phyloP scores from a whole-genome alignment of 2,797 vertebrate genomes.

The Pseudopleuronectes americanus region DNA sequence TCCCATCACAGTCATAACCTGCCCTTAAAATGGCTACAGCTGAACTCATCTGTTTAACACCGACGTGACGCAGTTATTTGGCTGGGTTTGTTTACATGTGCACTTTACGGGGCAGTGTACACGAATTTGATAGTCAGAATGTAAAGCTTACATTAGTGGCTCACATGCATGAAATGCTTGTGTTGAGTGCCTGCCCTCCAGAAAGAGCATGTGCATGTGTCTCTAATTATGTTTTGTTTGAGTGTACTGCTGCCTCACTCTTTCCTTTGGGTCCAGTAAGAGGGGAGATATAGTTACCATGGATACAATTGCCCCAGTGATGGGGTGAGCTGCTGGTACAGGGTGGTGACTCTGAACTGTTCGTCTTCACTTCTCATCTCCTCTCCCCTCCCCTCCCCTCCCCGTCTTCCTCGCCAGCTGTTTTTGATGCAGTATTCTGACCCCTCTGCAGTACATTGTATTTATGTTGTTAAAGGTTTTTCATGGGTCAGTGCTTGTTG shows the following conservation, averaged over 20 bases:
- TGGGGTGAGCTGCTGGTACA: constrained; percentile 7
- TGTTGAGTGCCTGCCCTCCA: constrained; percentile 55
- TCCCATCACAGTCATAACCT: constrained; percentile 38
- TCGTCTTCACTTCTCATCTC: neutral
- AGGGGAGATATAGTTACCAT: constrained; percentile 55
- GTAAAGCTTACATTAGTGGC: constrained; percentile 36
- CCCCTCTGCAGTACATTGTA: neutral
- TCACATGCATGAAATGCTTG: constrained; percentile 42
- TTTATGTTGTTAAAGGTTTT: neutral
- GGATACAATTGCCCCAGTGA: constrained; percentile 61
- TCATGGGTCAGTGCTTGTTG: neutral
- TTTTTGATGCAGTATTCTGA: neutral
- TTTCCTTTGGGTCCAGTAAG: constrained; percentile 54
- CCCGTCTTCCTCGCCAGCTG: neutral
- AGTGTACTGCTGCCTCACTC: constrained; percentile 39
- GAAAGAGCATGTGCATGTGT: constrained; percentile 45
- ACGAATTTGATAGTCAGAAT: constrained; percentile 35
- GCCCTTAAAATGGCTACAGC: constrained; percentile 42
- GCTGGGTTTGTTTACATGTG: constrained; percentile 7
- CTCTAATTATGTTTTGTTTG: constrained; percentile 60
- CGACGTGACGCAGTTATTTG: constrained; percentile 19
- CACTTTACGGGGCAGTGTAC: constrained; percentile 2
- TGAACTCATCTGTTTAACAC: constrained; percentile 40
- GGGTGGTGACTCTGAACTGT: constrained; percentile 5
- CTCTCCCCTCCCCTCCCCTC: neutral